Percentiles rank a stretch among this genome's conserved stretches.
These are phyloP conservation scores for Margarornis squamiger DNA, from an alignment of 2,797 vertebrate species.

Conservation along the genomic window DNA sequence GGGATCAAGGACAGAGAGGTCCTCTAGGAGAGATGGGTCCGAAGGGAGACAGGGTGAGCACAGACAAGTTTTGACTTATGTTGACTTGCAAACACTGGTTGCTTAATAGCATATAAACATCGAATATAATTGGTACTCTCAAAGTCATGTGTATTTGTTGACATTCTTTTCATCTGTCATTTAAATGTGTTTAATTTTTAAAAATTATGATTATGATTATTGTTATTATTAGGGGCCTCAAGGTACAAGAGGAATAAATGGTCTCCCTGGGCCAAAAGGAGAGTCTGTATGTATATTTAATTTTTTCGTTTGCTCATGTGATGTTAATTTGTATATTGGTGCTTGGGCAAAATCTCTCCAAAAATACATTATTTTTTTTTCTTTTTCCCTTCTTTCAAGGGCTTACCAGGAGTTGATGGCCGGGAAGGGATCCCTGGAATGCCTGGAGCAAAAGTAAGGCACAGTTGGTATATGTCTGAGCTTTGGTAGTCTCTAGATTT, in stretches of 20 bases:
- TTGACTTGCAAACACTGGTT: background rate
- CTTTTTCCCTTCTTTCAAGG: constrained; percentile 72
- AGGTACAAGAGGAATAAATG: constrained; percentile 90
- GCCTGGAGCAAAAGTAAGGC: constrained; percentile 90
- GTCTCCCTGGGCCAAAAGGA: constrained; percentile 94
- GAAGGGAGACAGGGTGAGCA: constrained; percentile 86
- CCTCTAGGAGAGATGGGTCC: constrained; percentile 88
- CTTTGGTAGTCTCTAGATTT: background rate
- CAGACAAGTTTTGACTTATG: background rate
- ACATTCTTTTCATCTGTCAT: background rate
- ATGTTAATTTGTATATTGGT: background rate
- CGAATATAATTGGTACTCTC: background rate
- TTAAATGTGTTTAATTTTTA: background rate
- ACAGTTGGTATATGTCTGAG: background rate
- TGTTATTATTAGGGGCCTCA: constrained; percentile 80
- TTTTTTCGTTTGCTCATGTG: background rate
- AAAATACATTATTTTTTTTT: too few species aligned
- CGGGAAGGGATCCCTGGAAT: constrained; percentile 95
- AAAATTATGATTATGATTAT: background rate
- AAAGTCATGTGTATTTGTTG: background rate
- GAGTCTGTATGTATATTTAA: constrained; percentile 82
- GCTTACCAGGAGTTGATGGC: constrained; percentile 90
- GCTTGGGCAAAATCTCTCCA: background rate
- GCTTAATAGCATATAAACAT: background rate
- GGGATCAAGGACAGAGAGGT: constrained; percentile 91